Evolutionary conservation across 2,888 invertebrate genomes (phyloP).

Genomic region (Agriopis marginaria): DNA sequence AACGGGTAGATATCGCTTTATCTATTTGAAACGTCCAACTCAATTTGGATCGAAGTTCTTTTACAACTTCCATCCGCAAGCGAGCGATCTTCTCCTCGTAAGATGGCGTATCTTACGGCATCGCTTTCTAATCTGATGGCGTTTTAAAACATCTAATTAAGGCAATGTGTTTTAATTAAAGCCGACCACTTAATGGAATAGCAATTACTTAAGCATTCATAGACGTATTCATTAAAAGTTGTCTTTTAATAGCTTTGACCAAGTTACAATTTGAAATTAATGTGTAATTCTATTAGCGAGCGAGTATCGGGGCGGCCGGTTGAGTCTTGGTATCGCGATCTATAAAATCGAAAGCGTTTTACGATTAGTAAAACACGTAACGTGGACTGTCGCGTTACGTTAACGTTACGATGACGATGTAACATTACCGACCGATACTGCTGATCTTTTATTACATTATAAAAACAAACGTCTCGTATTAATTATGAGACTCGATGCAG

Average conservation of each 20-base stretch:
- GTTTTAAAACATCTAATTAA: slow-evolving; percentile 56
- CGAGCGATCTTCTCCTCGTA: slow-evolving; percentile 54
- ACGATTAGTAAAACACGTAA: slow-evolving; percentile 67
- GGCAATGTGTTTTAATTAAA: slow-evolving; percentile 61
- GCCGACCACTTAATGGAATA: slow-evolving; percentile 58
- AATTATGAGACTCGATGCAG: slow-evolving; percentile 80
- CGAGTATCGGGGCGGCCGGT: slow-evolving; percentile 46
- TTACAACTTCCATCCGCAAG: slow-evolving; percentile 60
- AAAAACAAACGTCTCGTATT: slow-evolving; percentile 85
- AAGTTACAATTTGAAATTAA: slow-evolving; percentile 64
- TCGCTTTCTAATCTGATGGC: slow-evolving; percentile 54
- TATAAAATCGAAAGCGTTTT: slow-evolving; percentile 69
- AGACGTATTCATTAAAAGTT: slow-evolving; percentile 64
- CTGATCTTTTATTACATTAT: slow-evolving; percentile 82
- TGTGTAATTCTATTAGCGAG: slow-evolving; percentile 58
- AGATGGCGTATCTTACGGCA: slow-evolving; percentile 48
- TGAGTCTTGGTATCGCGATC: slow-evolving; percentile 52
- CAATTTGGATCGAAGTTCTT: slow-evolving; percentile 75
- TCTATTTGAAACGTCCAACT: slow-evolving; percentile 83
- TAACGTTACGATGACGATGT: slow-evolving; percentile 66
- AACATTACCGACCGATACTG: slow-evolving; percentile 70
- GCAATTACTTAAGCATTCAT: slow-evolving; percentile 67
- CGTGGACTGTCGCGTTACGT: slow-evolving; percentile 57
- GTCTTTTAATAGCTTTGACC: slow-evolving; percentile 61
- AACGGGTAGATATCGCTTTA: slow-evolving; percentile 81